A percentile compares a stretch with the other conserved stretches of the same genome.
Evolutionary conservation across 1,140 invertebrate species (phyloP).

Genomic region (Melanaphis sacchari): DNA sequence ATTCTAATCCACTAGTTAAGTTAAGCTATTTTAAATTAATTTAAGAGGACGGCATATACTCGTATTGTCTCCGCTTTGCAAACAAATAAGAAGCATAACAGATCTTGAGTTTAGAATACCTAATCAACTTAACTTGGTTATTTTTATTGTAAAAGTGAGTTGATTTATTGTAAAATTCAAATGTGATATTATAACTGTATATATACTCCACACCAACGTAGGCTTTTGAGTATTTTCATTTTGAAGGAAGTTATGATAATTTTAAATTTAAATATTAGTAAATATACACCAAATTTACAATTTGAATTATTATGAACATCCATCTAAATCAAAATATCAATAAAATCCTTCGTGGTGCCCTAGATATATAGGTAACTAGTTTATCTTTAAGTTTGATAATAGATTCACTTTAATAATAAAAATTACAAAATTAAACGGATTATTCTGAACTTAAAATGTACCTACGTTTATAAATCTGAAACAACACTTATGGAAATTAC

Average conservation of each 20-base stretch:
- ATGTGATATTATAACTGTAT: too few species aligned
- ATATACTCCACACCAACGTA: too few species aligned
- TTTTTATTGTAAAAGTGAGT: too few species aligned
- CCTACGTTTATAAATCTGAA: not conserved
- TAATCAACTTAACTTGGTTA: not conserved
- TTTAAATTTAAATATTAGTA: not conserved
- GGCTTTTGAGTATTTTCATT: too few species aligned
- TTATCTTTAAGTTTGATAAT: not conserved
- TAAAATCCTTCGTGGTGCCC: not conserved
- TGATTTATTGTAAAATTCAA: too few species aligned
- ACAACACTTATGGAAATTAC: not conserved
- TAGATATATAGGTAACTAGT: not conserved
- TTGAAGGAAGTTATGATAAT: not conserved
- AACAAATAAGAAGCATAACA: too few species aligned
- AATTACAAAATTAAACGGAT: not conserved
- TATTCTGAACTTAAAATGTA: not conserved
- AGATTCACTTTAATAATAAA: not conserved
- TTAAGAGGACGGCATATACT: not conserved
- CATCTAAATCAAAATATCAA: not conserved
- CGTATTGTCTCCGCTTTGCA: not conserved
- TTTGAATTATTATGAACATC: too few species aligned
- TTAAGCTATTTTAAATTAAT: not conserved
- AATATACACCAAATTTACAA: not conserved
- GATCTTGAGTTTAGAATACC: not conserved
- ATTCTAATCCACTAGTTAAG: not conserved